Base-by-base conservation (phyloP, 2,797 vertebrate species). In the Pipistrellus pygmaeus region DNA sequence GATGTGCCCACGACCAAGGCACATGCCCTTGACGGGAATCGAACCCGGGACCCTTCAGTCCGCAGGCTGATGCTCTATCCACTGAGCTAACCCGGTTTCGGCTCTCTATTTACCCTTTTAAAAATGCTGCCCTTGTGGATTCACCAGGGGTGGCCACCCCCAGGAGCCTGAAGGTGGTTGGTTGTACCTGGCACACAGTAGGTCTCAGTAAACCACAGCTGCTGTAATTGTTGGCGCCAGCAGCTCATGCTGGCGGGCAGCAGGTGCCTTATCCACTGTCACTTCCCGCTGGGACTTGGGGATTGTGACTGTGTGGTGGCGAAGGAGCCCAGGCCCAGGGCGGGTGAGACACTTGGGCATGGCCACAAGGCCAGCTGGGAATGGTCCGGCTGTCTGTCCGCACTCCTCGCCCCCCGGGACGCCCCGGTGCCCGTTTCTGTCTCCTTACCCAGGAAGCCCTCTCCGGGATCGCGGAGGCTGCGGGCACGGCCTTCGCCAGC, bases 401-500 rank as follows among this genome's bases (percentile, higher is more conserved):
- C 46, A n/a, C 44, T 27, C 38, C 64, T 51, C 6, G 41, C 32
- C 60, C 38, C n/a, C 8, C 12, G 18, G 27, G 60, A 60, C 12
- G 12, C 27, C 60, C 13, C 60, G 6, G 60, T 30, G 60, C 27
- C 27, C 60, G 14, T 0, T 62, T 30, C 5, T 12, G 27, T 62
- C 57, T n/a, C 25, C 20, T 44, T 30, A 14, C 44, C 27, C 91
- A 98, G 96, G 99, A 99, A 91, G 98, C 98, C 0, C 96, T 99
- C 80, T 98, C 98, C 8, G 97, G 98, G 44, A 99, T 99, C 51
- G 97, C 99, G 0, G 98, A 98, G 85, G 98, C 99, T 0, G 98
- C 98, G 0, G 99, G 99, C 80, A 99, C 99, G 0, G 98, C 99
- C 92, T 99, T 99, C 21, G 98, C 98, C 81, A 99, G 99, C 92